phyloP scores from a whole-genome alignment of 2,888 invertebrate genomes.

The Heliconius erato region DNA sequence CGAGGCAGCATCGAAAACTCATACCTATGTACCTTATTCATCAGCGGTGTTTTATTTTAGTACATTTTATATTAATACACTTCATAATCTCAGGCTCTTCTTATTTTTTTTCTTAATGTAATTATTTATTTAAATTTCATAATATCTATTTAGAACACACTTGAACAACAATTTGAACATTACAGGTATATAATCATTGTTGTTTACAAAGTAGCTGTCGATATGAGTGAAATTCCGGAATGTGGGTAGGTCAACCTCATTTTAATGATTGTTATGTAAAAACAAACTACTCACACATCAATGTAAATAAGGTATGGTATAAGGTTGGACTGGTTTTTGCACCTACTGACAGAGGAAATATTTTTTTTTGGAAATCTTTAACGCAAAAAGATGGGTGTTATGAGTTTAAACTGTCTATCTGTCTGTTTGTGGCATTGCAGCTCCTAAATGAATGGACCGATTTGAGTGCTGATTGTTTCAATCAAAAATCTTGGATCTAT shows the following conservation, averaged over 20 bases:
- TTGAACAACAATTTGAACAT: too few relatives aligned
- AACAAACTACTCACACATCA: neutral
- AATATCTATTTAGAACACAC: neutral
- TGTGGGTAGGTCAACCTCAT: conserved; percentile 83
- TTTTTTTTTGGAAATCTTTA: too few relatives aligned
- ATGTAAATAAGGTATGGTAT: neutral
- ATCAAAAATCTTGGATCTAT: too few relatives aligned
- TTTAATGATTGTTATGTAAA: conserved; percentile 66
- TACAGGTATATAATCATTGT: conserved; percentile 25
- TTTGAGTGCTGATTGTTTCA: too few relatives aligned
- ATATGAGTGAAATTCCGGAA: conserved; percentile 82
- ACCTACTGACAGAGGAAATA: neutral
- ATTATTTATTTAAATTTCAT: neutral
- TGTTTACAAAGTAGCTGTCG: conserved; percentile 43
- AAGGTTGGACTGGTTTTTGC: neutral
- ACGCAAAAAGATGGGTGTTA: too few relatives aligned
- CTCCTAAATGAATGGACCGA: too few relatives aligned
- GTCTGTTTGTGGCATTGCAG: too few relatives aligned
- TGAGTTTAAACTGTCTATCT: too few relatives aligned
- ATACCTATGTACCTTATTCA: conserved; percentile 69
- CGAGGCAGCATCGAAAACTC: conserved; percentile 66
- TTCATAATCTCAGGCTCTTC: neutral
- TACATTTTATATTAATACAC: conserved; percentile 44
- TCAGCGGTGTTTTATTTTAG: conserved; percentile 70
- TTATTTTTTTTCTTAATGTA: neutral